Evolutionary conservation across 2,888 invertebrate genomes (phyloP), one percentile per base, ranked within the genome.

Genomic region (Drosophila stalkeri): DNA sequence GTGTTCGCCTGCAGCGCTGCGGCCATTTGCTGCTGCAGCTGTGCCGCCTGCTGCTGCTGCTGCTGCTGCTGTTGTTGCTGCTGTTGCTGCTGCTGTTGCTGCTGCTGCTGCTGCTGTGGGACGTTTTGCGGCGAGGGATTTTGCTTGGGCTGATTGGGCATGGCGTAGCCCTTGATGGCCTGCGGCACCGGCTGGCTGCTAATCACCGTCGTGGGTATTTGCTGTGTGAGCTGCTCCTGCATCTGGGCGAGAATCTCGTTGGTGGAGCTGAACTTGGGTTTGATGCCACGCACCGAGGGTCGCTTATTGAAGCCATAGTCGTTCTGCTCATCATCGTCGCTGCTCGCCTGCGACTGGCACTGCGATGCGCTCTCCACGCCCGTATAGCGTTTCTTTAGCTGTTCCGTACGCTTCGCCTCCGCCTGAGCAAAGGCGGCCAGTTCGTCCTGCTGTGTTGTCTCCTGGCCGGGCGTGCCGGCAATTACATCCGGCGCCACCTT

Each of bases 231-330:
- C 82, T 97, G 96, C 64, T 95, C 95, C 91, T 97, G 96, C 94
- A 97, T 96, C 91, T 97, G 97, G 82, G 97, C 96, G 0, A 97
- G 93, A 46, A 97, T 96, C 86, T 97, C 97, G 74, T 96, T 96
- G 7, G 95, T 96, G 0, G 97, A 96, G 14, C 96, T 96, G 76
- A 97, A 96, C 77, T 97, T 95, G n/a, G 97, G 96, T 90, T 97
- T 97, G 75, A 98, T 97, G 0, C 98, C 97, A 1, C 97, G 95
- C 2, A 98, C 98, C 1, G 97, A 97, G 0, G 98, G 98, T n/a
- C 98, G 94, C 43, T 97, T 95, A 89, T 97, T 97, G 92, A 98
- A 98, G 1, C 98, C 98, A 86, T 98, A 97, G 91, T 98, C 97
- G 82, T 97, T 97, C 82, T 97, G 96, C 81, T 97, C 97, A 69